phyloP scores from a whole-genome alignment of 1,140 invertebrate species.

The Leptinotarsa defecta region DNA sequence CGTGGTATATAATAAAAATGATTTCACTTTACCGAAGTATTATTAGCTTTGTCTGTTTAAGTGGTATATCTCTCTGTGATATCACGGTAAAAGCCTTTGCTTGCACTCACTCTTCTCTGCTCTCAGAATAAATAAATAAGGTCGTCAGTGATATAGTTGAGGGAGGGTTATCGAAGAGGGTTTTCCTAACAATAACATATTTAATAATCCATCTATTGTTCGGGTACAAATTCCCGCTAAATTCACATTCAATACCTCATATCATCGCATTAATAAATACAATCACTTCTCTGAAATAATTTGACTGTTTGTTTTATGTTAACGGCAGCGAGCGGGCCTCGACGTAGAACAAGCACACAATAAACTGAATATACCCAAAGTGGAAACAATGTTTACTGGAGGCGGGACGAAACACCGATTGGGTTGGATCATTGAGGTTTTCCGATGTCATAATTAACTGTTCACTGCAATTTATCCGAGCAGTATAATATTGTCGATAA shows the following conservation, averaged over 20 bases:
- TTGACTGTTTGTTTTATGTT: conserved; percentile 49
- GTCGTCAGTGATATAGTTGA: neutral
- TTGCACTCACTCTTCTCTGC: neutral
- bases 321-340: conserved; percentile 10
- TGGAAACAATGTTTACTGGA: neutral
- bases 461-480: too few species aligned
- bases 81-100: neutral
- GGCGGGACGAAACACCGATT: too few species aligned
- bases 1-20: neutral
- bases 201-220: conserved; percentile 49
- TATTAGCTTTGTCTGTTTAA: neutral
- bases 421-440: too few species aligned
- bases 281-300: conserved; percentile 50
- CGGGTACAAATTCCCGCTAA: conserved; percentile 39
- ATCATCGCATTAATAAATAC: conserved; percentile 52
- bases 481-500: too few species aligned
- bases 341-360: neutral
- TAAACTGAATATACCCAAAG: neutral
- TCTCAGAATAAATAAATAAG: conserved; percentile 19
- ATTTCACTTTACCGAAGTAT: neutral
- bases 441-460: too few species aligned
- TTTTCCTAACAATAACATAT: conserved; percentile 47
- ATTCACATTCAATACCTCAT: conserved; percentile 47
- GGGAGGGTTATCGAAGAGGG: conserved; percentile 9
- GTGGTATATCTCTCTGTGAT: neutral